These are phyloP conservation scores for Eidolon dupreanum DNA, from an alignment of 2,797 vertebrate genomes.

Conservation along the genomic window DNA sequence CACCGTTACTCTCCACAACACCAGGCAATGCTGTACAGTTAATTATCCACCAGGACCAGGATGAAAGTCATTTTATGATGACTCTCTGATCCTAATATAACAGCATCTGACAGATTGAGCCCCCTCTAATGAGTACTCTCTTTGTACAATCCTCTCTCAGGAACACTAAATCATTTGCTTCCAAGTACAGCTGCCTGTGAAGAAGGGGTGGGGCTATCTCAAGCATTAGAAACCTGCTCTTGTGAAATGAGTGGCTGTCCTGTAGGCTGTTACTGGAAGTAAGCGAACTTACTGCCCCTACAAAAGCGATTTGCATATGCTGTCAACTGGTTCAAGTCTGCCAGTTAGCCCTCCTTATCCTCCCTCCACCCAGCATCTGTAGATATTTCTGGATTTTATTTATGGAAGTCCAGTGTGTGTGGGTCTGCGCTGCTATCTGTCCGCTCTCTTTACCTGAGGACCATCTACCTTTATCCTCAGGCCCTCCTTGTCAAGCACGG, in stretches of 20 bases:
- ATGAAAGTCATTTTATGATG: conserved; percentile 63
- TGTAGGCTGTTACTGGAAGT: neutral
- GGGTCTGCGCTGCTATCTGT: neutral
- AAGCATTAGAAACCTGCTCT: conserved; percentile 31
- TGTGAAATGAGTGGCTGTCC: conserved; percentile 56
- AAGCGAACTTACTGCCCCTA: neutral
- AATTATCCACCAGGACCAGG: conserved; percentile 64
- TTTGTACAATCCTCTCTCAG: conserved; percentile 67
- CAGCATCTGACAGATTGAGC: conserved; percentile 64
- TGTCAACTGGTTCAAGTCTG: neutral
- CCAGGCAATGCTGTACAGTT: conserved; percentile 32
- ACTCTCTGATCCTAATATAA: conserved; percentile 73
- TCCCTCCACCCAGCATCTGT: neutral
- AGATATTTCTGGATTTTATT: neutral
- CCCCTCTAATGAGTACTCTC: conserved; percentile 64
- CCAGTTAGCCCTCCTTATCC: neutral
- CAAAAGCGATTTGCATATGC: neutral
- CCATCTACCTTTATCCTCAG: neutral
- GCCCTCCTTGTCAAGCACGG: neutral
- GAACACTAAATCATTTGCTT: conserved; percentile 76
- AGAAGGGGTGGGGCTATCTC: conserved; percentile 64
- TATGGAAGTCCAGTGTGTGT: neutral
- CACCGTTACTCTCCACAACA: neutral
- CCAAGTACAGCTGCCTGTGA: conserved; percentile 72
- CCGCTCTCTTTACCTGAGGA: neutral